phyloP scores from a whole-genome alignment of 1,140 invertebrate genomes.

The Kradibia gibbosae region DNA sequence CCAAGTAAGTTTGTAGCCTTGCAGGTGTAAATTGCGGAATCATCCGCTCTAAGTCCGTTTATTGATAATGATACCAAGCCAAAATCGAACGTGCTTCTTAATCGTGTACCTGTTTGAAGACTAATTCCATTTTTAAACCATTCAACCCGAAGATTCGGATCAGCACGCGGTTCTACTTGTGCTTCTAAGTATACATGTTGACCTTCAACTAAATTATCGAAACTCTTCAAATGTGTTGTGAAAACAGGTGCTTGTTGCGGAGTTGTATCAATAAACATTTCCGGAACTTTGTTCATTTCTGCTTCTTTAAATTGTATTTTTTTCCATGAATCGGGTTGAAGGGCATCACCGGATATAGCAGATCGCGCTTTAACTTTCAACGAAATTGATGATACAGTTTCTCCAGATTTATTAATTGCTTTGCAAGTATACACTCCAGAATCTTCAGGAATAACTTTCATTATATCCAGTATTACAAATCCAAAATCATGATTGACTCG shows the following conservation, averaged over 20 bases:
- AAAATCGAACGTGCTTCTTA: slow-evolving; percentile 93
- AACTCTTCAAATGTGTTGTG: slow-evolving; percentile 90
- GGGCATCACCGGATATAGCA: slow-evolving; percentile 83
- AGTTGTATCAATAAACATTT: slow-evolving; percentile 86
- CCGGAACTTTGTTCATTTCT: slow-evolving; percentile 89
- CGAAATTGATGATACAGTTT: slow-evolving; percentile 91
- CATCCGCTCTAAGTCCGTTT: slow-evolving; percentile 87
- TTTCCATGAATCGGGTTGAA: slow-evolving; percentile 91
- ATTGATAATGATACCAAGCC: slow-evolving; percentile 94
- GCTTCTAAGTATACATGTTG: slow-evolving; percentile 95
- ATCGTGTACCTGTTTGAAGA: slow-evolving; percentile 85
- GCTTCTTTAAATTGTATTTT: slow-evolving; percentile 91
- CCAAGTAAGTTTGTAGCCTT: slow-evolving; percentile 92
- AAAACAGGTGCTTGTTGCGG: slow-evolving; percentile 91
- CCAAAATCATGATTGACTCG: slow-evolving; percentile 94
- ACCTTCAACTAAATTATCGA: slow-evolving; percentile 89
- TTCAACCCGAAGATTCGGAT: slow-evolving; percentile 91
- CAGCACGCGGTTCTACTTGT: slow-evolving; percentile 95
- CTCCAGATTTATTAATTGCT: slow-evolving; percentile 91
- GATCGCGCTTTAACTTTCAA: slow-evolving; percentile 88
- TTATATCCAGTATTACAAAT: slow-evolving; percentile 93
- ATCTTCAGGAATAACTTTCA: slow-evolving; percentile 90
- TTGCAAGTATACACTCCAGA: slow-evolving; percentile 95
- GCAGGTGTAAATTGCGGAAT: slow-evolving; percentile 95
- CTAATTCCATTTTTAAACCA: slow-evolving; percentile 95